Conservation (phyloP, 2,888 invertebrate species). For the Gnatocerus cornutus region DNA sequence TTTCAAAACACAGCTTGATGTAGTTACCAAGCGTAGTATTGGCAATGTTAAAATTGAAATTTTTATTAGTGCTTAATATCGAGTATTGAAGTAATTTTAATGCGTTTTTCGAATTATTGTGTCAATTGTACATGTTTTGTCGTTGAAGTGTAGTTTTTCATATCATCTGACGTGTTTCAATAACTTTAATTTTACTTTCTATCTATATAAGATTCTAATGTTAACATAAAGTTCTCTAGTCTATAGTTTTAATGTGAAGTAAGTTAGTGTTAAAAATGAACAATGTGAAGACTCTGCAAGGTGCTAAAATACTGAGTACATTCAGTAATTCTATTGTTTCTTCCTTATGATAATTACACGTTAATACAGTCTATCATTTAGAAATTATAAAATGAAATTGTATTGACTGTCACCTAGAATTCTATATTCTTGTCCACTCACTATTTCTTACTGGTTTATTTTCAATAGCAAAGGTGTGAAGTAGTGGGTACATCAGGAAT, state of each 20-base stretch:
- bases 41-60: too few relatives aligned
- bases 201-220: constrained; percentile 42
- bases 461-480: not conserved
- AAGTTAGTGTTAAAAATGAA: constrained; percentile 36
- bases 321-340: constrained; percentile 46
- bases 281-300: constrained; percentile 46
- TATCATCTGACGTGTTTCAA: constrained; percentile 35
- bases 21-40: too few relatives aligned
- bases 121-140: not conserved
- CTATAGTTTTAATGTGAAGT: constrained; percentile 42
- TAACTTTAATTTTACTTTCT: constrained; percentile 41
- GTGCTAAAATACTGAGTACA: constrained; percentile 48
- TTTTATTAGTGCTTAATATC: too few relatives aligned
- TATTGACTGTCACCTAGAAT: constrained; percentile 1
- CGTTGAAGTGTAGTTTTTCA: not conserved
- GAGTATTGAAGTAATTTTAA: too few relatives aligned
- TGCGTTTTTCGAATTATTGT: not conserved
- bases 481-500: constrained; percentile 41
- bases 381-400: not conserved
- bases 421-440: constrained; percentile 40
- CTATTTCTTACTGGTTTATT: not conserved
- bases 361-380: not conserved
- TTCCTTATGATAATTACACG: constrained; percentile 39
- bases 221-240: constrained; percentile 47
- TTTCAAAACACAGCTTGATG: too few relatives aligned